These are phyloP conservation scores for Graptemys geographica DNA, from an alignment of 2,797 vertebrate genomes.

Conservation along the genomic window DNA sequence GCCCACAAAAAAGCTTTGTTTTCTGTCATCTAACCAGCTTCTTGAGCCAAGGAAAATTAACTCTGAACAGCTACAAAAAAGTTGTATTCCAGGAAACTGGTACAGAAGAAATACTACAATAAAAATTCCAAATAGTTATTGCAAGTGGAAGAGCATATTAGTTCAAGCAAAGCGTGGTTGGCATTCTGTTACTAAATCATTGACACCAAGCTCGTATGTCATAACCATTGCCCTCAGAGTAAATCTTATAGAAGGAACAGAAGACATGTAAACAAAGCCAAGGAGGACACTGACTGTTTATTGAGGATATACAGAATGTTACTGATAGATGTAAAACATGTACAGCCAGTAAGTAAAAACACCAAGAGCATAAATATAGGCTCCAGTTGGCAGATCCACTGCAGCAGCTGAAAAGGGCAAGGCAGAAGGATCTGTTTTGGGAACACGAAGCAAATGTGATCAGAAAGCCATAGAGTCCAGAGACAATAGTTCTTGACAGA, in stretches of 20 bases:
- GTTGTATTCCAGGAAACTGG: neutral
- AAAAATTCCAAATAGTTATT: neutral
- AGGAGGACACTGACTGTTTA: neutral
- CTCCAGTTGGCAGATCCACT: neutral
- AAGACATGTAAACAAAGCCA: neutral
- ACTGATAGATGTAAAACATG: neutral
- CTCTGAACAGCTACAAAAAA: neutral
- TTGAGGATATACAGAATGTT: neutral
- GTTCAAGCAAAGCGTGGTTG: neutral
- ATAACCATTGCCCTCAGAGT: fast-evolving
- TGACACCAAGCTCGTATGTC: fast-evolving
- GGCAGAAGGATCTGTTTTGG: neutral
- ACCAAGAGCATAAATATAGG: neutral
- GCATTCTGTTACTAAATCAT: neutral
- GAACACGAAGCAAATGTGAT: neutral
- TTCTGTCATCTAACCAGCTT: neutral
- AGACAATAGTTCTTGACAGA: neutral
- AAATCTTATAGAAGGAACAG: neutral
- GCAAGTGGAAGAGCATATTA: neutral
- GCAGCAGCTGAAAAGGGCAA: neutral
- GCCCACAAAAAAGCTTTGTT: neutral
- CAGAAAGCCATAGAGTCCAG: neutral
- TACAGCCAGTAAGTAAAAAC: fast-evolving
- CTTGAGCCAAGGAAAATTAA: neutral
- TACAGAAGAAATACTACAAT: neutral